Evolutionary conservation across 2,888 invertebrate genomes (phyloP), one percentile per base, ranked within the genome.

Genomic region (Cybosia mesomella): DNA sequence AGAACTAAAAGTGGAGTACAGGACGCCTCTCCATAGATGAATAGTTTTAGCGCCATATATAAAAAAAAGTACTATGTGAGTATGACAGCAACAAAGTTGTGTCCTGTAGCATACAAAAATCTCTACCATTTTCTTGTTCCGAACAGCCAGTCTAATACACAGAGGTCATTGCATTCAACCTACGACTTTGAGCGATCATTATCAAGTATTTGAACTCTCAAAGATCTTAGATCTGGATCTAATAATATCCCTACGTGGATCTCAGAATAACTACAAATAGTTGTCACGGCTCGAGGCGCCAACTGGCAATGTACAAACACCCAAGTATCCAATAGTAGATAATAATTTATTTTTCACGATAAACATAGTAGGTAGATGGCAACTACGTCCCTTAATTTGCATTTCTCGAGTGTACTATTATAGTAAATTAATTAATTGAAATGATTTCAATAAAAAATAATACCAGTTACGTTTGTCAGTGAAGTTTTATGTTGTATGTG

Each of bases 251-350:
- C 62, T 67, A 36, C 55, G 21, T 36, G 64, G 54, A 66, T 71
- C 72, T 71, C 61, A 67, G 76, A 81, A 81, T 81, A 81, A 57
- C 72, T 62, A 24, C 13, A 70, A 58, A 68, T 69, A 72, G 71
- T 71, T 74, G 75, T 73, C 72, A 77, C 68, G 55, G 43, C 60
- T 32, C n/a, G 62, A 73, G 69, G 73, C 77, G 79, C 81, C 79
- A 77, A 68, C 68, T 81, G 79, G 81, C 81, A 75, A 72, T 15
- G 39, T 55, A 64, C 66, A 66, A 72, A 68, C 68, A n/a, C n/a
- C n/a, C n/a, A n/a, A n/a, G n/a, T 79, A 71, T 73, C 70, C 53
- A 69, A 68, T 34, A 39, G 58, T 2, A 49, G 34, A 54, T 57
- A 61, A 64, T 43, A 18, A 36, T 18, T 21, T 36, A 22, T 43